Evolutionary conservation across 2,113 vertebrate species (phyloP), one percentile per base, ranked within the genome.

Genomic region (Archilochus colubris): DNA sequence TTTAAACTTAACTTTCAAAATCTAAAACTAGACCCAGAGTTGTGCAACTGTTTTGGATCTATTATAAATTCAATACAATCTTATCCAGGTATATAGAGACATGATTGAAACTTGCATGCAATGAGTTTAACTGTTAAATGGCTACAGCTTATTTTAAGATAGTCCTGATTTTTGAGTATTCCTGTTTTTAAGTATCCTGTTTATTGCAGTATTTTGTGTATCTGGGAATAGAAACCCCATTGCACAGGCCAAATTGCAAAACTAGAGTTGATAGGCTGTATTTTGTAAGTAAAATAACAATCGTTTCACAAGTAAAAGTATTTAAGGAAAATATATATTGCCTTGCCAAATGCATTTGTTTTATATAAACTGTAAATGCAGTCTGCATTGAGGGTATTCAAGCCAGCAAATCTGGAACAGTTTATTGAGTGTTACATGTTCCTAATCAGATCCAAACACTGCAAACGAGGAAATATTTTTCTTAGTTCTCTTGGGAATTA

Each of bases 391-490:
- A 91, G 87, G 79, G 92, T 96, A 64, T 77, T 75, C 58, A 82
- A 94, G 93, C 83, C 94, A 94, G 86, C 81, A 96, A 93, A 94
- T 96, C 84, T 94, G 94, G 91, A 95, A 80, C 46, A 53, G 86
- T 79, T 96, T 80, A 85, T 95, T 36, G 21, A 30, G 11, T 86
- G 78, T 73, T 92, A 55, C 53, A n/a, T 81, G 19, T 50, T 86
- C 48, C 89, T 93, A 79, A 93, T 94, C 89, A 68, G 93, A 96
- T 91, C 84, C 95, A 96, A 95, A 88, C 62, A 78, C 76, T 76
- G 86, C 82, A 94, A 92, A 83, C 72, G 83, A 85, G 59, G 78
- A 88, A 93, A 55, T 64, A 25, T 64, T 79, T 91, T 89, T 75
- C 82, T 67, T 86, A 36, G 84, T 90, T 88, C 77, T 96, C 73